A percentile compares a stretch with the other conserved stretches of the same genome.
These are phyloP conservation scores for Eurois occulta DNA, from an alignment of 2,888 invertebrate species.

Conservation along the genomic window DNA sequence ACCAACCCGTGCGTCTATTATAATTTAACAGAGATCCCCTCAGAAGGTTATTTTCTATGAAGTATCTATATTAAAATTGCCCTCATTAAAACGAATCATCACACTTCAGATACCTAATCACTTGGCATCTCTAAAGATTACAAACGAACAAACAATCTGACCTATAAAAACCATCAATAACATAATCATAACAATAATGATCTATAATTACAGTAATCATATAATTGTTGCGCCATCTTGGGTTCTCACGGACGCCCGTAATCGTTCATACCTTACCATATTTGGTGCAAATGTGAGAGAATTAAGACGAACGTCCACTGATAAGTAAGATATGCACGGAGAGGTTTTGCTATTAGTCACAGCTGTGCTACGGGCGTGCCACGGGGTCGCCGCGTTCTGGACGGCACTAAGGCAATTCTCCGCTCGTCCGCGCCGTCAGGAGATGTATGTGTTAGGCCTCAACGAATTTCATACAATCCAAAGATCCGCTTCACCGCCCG, in stretches of 20 bases:
- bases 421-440: no score
- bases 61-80: background rate
- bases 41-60: background rate
- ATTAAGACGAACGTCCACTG: background rate
- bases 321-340: background rate
- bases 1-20: background rate
- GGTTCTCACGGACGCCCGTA: slow-evolving; percentile 52
- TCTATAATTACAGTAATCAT: slow-evolving; percentile 56
- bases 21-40: background rate
- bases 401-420: no score
- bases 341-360: background rate
- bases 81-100: background rate
- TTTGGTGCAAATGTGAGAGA: slow-evolving; percentile 57
- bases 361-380: background rate
- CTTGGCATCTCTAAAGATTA: slow-evolving; percentile 6
- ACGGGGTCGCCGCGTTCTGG: background rate
- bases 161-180: slow-evolving; percentile 50
- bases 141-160: slow-evolving; percentile 46
- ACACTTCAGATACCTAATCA: background rate
- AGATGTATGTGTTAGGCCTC: no score
- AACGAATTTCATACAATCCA: no score
- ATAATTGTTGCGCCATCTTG: slow-evolving; percentile 52
- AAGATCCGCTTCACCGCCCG: no score
- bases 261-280: slow-evolving; percentile 55
- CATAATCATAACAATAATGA: slow-evolving; percentile 48